Evolutionary conservation across 2,888 invertebrate species (phyloP), one percentile per base, ranked within the genome.

Genomic region (Crossocerus cetratus): DNA sequence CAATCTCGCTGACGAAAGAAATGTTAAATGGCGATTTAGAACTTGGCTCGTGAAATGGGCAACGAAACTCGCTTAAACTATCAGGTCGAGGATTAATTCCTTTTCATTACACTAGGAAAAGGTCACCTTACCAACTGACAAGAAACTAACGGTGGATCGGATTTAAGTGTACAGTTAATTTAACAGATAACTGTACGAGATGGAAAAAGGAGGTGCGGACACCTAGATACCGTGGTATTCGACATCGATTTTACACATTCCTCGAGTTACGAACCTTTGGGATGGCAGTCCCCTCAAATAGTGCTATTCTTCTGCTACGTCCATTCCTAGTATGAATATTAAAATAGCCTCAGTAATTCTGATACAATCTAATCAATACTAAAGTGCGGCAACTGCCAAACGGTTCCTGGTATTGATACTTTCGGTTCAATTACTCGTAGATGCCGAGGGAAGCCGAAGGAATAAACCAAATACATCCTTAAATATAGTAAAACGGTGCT

Each of bases 271-370:
- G 49, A 49, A 49, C 49, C 49, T 49, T 32, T 11, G 8, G 11
- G 32, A 32, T 32, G 32, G 11, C 49, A 16, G 3, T 49, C 14
- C 16, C 16, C 49, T 63, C 60, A 21, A 54, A 58, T 65, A 57
- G 43, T 65, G 65, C 60, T 45, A 57, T 63, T 64, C 65, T 63
- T 64, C 65, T 66, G 20, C 32, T 60, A 45, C 53, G 44, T 44
- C 18, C 32, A 42, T 3, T 45, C 21, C 21, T 14, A 32, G 14
- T 56, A 58, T 69, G 69, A 68, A 69, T 72, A 66, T 63, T 65
- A 79, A 79, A 54, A 22, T 32, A 61, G 13, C 64, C 16, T 22
- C 58, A n/a, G 43, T 58, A 63, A 18, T 68, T 57, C 73, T 67
- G 75, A 44, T 59, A 14, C 23, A 20, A 56, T 44, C 56, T 70